These are phyloP conservation scores for Trichosurus vulpecula DNA, from an alignment of 2,797 vertebrate genomes.

Conservation along the genomic window DNA sequence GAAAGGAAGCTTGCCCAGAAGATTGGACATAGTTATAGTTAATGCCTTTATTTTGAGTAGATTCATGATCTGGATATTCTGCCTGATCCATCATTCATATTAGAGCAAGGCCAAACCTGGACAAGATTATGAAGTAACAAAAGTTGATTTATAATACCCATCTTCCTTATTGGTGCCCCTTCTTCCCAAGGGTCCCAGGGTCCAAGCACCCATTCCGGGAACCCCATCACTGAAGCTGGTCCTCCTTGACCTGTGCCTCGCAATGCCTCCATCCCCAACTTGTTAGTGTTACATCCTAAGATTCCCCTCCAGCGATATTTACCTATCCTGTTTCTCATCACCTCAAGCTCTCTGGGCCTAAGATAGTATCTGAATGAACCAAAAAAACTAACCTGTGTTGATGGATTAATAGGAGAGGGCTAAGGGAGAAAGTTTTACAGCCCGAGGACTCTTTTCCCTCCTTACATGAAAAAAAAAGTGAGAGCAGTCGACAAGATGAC, in stretches of 20 bases:
- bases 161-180: background rate
- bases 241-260: background rate
- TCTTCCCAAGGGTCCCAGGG: background rate
- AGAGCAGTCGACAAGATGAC: background rate
- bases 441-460: background rate
- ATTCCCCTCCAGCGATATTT: background rate
- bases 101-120: background rate
- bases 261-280: background rate
- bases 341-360: background rate
- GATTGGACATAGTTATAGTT: background rate
- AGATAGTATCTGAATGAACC: background rate
- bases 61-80: background rate
- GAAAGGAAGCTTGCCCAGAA: background rate
- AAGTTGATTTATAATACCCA: background rate
- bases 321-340: background rate
- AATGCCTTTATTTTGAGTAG: background rate
- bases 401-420: background rate
- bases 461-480: background rate
- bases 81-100: background rate
- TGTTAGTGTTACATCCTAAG: background rate
- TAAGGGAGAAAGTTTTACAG: background rate
- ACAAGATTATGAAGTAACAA: background rate
- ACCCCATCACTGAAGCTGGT: background rate
- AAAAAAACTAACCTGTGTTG: background rate
- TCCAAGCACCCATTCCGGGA: background rate